Base-by-base conservation (phyloP, 1,140 invertebrate genomes). In the Neodiprion lecontei region DNA sequence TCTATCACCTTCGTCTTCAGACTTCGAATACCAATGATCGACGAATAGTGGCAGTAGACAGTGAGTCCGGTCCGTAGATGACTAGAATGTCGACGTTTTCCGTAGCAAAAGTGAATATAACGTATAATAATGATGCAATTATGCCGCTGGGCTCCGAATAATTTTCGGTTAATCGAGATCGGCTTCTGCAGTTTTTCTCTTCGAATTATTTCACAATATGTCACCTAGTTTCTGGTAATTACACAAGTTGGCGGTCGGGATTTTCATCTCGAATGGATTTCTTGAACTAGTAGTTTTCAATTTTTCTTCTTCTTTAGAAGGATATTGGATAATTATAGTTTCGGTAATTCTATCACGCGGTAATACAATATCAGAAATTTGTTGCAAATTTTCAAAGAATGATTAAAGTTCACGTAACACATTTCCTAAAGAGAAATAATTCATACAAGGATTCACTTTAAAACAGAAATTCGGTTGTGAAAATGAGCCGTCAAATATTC, bases 91-190 rank as follows among this genome's bases (percentile, higher is more conserved):
- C 17, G 17, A 21, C 17, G 17, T 21, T 21, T 67, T 11, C 48
- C 49, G 40, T 50, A 21, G 12, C 9, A 72, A 23, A 74, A 40
- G 71, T 74, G 71, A 73, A 77, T 79, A 75, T 75, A 77, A 74
- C 72, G 69, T 74, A 48, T 23, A 61, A 74, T 76, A 76, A 78
- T 79, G 67, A 76, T 74, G 50, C 74, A 79, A 79, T 79, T 79
- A 74, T 72, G 61, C 77, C 73, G 70, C 70, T 61, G 28, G 28
- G 53, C 70, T 68, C 47, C 21, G 23, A 14, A 48, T 76, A 78
- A 78, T 74, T 70, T 47, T 48, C 17, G 47, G 50, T 78, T 79
- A 76, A 79, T 74, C 65, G 65, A 67, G 48, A 1, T n/a, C 65
- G 67, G 48, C 48, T 48, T 67, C 65, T 17, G 23, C 53, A 40